Base-by-base conservation (phyloP, 2,113 vertebrate genomes). In the Struthidea cinerea region DNA sequence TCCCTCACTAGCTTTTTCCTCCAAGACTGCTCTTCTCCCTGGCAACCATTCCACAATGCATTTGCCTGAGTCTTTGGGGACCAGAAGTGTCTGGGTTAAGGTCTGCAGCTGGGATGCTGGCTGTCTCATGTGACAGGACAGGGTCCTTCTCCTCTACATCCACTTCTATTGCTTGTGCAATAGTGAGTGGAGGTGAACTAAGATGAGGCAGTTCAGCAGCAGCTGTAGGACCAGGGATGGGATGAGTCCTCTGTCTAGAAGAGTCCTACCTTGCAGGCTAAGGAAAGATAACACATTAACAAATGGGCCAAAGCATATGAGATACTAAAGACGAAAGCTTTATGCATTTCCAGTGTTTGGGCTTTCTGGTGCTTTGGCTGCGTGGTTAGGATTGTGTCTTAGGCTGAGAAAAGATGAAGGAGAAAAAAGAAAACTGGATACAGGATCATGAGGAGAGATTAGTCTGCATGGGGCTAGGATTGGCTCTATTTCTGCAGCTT, bases 91-190 rank as follows among this genome's bases (percentile, higher is more conserved):
- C 46, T 57, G 26, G 24, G 23, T 67, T 75, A 33, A 26, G 26
- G 52, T 19, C 55, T 79, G 30, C 55, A 55, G 35, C 69, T 68
- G 50, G 74, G 44, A 30, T 53, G 47, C 61, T 74, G 23, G 4
- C 30, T 82, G 26, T 76, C 67, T 76, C 14, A 59, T 0, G 0
- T 74, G 80, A 5, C n/a, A 37, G 20, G 37, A n/a, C 10, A 32
- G 11, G 26, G 28, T 71, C 16, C 49, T 90, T 90, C 73, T 53
- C 37, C 7, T 71, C 32, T 46, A 16, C 7, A 23, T 50, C 28
- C 28, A 7, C 18, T 69, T 74, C 9, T 46, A 26, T 30, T 6
- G 6, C 41, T 59, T 65, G 33, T 82, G 56, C 47, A 46, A 3
- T 47, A 47, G 12, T 30, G 37, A 52, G 14, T 35, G 60, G 46